phyloP scores from a whole-genome alignment of 1,140 invertebrate genomes.

The Daktulosphaira vitifoliae region DNA sequence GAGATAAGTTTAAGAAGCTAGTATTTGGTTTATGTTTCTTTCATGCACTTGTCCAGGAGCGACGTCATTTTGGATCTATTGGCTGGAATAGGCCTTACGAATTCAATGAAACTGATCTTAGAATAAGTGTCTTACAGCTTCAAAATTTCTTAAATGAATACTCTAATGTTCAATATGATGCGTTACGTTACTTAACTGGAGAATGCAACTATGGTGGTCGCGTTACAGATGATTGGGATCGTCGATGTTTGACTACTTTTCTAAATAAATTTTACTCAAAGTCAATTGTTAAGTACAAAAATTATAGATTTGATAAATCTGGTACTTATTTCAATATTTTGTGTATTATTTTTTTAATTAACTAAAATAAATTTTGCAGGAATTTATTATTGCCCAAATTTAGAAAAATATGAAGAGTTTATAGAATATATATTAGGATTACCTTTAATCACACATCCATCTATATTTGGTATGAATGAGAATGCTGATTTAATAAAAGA shows the following conservation, averaged over 20 bases:
- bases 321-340: constrained; percentile 9
- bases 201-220: constrained; percentile 95
- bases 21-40: constrained; percentile 86
- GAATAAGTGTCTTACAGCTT: constrained; percentile 58
- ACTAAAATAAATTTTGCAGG: no score
- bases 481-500: constrained; percentile 94
- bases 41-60: constrained; percentile 81
- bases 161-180: constrained; percentile 76
- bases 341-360: no score
- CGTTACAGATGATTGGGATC: constrained; percentile 92
- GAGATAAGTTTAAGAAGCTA: constrained; percentile 70
- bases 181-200: constrained; percentile 79
- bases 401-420: constrained; percentile 67
- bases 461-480: constrained; percentile 85
- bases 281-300: constrained; percentile 40
- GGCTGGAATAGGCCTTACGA: constrained; percentile 94
- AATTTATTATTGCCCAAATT: constrained; percentile 64
- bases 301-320: constrained; percentile 28
- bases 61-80: constrained; percentile 77
- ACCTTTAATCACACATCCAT: constrained; percentile 69
- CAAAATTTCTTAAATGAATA: constrained; percentile 34
- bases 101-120: constrained; percentile 86
- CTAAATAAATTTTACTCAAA: constrained; percentile 69
- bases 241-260: constrained; percentile 74
- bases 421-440: constrained; percentile 48